A percentile compares a stretch with the other conserved stretches of the same genome.
Conservation (phyloP, 2,888 invertebrate genomes). For the Girardia tigrina region DNA sequence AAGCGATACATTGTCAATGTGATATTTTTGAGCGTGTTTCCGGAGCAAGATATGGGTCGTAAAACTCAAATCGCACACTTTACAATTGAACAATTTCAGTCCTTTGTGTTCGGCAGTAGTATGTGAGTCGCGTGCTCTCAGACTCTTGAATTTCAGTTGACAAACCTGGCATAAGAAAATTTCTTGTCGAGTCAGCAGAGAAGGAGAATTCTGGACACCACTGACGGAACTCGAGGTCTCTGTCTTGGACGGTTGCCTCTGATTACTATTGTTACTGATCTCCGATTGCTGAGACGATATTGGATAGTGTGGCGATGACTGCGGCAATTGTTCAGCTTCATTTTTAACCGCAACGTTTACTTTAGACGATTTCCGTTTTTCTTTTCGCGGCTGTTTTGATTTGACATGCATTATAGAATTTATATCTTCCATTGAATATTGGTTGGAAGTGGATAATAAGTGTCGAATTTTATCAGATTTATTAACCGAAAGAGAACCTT, state of each 20-base stretch:
- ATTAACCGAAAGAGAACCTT: neutral
- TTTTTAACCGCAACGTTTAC: too few species aligned
- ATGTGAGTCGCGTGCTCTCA: neutral
- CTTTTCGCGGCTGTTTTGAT: neutral
- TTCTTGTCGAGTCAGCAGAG: neutral
- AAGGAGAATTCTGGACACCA: neutral
- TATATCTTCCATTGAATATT: neutral
- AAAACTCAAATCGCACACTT: neutral
- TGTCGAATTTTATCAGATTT: neutral
- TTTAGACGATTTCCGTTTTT: neutral
- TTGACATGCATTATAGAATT: neutral
- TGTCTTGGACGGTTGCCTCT: too few species aligned
- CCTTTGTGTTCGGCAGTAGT: neutral
- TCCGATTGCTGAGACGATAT: neutral
- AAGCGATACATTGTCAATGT: neutral
- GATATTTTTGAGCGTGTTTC: constrained; percentile 9
- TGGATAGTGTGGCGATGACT: neutral
- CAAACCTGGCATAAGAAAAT: neutral
- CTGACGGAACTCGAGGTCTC: neutral
- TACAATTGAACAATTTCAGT: constrained; percentile 6
- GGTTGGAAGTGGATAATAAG: neutral
- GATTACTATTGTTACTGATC: too few species aligned
- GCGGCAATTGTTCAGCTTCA: neutral
- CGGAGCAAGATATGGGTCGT: neutral
- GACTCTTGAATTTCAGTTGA: neutral